Conservation (phyloP, 2,113 vertebrate genomes). For the Meriones unguiculatus region DNA sequence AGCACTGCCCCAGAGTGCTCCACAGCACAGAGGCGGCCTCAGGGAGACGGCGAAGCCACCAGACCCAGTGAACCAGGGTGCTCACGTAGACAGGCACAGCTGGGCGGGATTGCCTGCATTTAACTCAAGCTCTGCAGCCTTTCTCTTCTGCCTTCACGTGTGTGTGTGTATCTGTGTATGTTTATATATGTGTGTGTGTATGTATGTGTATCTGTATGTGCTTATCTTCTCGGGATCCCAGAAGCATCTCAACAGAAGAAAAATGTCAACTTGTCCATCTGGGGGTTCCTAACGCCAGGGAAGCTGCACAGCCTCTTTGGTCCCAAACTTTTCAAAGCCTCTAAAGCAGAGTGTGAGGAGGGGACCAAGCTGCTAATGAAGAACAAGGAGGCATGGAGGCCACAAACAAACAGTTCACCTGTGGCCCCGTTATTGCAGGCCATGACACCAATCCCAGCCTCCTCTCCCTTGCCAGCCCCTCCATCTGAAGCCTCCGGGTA, state of each 20-base stretch:
- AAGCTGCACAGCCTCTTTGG: neutral
- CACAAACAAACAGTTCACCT: neutral
- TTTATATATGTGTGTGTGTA: too few relatives aligned
- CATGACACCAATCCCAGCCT: neutral
- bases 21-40: fast-evolving
- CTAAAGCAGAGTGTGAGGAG: neutral
- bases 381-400: neutral
- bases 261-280: neutral
- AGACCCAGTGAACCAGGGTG: neutral
- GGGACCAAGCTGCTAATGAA: neutral
- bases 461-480: neutral
- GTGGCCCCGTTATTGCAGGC: neutral
- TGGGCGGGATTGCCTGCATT: too few relatives aligned
- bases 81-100: fast-evolving
- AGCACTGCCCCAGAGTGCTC: fast-evolving
- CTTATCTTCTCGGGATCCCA: neutral
- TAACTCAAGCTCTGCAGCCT: neutral
- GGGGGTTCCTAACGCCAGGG: neutral
- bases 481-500: neutral
- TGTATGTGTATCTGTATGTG: neutral
- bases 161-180: neutral
- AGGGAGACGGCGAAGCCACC: too few relatives aligned
- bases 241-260: neutral
- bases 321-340: neutral
- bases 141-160: neutral